Conservation (phyloP, 1,140 invertebrate species). For the Prorops nasuta region DNA sequence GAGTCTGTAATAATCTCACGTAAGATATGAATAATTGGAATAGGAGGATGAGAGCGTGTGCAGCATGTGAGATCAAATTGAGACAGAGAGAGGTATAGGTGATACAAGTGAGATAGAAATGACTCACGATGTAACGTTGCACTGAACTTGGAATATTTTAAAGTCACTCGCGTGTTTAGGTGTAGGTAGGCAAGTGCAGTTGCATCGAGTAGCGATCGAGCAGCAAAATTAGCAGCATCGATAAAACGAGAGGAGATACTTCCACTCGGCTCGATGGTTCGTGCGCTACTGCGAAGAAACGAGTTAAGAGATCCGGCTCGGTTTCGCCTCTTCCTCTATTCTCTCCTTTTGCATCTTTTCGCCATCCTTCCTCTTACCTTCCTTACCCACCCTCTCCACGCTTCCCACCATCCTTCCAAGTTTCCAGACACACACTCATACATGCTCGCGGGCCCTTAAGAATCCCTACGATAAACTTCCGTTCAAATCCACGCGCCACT, state of each 20-base stretch:
- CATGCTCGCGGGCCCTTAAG: conserved; percentile 7
- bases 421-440: conserved; percentile 15
- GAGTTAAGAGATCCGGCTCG: conserved; percentile 12
- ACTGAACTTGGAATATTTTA: too few species aligned
- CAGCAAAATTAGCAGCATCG: conserved; percentile 3
- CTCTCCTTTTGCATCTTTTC: too few species aligned
- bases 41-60: too few species aligned
- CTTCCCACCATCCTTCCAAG: conserved; percentile 13
- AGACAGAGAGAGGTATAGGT: too few species aligned
- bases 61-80: too few species aligned
- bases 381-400: conserved; percentile 8
- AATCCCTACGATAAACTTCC: conserved; percentile 16
- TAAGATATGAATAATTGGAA: too few species aligned
- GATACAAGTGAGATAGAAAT: too few species aligned
- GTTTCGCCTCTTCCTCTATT: conserved; percentile 21
- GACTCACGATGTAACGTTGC: too few species aligned
- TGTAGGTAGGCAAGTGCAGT: too few species aligned
- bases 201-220: background rate
- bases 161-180: too few species aligned
- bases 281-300: conserved; percentile 22
- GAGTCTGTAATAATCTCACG: too few species aligned
- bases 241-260: background rate
- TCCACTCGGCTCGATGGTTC: conserved; percentile 17
- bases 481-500: background rate
- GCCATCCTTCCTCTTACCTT: conserved; percentile 17